Evolutionary conservation across 2,113 vertebrate genomes (phyloP).

Genomic region (Atractosteus spatula): DNA sequence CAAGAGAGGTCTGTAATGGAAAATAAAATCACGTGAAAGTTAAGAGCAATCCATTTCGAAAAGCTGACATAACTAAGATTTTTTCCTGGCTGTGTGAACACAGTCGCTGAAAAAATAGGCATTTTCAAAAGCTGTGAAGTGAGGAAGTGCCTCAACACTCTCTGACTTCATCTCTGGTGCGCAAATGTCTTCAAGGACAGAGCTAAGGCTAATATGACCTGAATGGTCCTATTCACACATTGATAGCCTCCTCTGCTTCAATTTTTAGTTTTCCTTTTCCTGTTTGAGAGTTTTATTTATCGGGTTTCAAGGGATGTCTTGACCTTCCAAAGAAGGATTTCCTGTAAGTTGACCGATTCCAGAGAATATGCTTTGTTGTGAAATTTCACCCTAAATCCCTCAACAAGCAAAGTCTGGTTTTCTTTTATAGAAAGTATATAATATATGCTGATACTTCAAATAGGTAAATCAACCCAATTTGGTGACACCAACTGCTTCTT

Average conservation of each 20-base stretch:
- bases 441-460: conserved; percentile 11
- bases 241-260: conserved; percentile 43
- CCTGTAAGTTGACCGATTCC: conserved; percentile 48
- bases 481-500: conserved; percentile 17
- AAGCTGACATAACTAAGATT: not conserved
- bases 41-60: not conserved
- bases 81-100: no score
- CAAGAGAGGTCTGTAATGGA: not conserved
- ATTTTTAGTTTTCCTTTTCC: conserved; percentile 59
- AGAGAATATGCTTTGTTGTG: conserved; percentile 30
- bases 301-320: conserved; percentile 40
- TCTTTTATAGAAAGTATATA: conserved; percentile 18
- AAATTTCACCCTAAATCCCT: conserved; percentile 30
- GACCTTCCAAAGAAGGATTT: conserved; percentile 54
- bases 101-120: not conserved
- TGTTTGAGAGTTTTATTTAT: conserved; percentile 45
- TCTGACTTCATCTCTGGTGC: no score
- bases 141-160: not conserved
- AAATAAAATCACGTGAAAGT: not conserved
- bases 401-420: conserved; percentile 25
- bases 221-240: conserved; percentile 59
- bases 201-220: conserved; percentile 20
- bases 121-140: conserved; percentile 24
- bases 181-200: not conserved
- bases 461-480: not conserved